phyloP scores from a whole-genome alignment of 2,888 invertebrate species.

The Acanthosepion lycidas region DNA sequence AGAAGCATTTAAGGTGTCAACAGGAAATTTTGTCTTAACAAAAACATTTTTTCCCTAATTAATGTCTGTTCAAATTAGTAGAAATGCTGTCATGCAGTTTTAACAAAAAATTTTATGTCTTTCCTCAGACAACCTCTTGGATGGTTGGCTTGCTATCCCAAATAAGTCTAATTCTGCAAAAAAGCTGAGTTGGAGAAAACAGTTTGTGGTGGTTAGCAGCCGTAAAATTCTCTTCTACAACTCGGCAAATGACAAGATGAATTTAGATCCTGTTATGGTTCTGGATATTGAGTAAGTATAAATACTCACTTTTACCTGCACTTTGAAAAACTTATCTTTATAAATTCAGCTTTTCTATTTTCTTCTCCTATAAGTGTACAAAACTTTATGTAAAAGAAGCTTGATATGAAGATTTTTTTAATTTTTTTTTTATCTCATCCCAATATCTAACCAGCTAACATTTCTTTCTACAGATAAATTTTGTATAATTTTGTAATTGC shows the following conservation, averaged over 20 bases:
- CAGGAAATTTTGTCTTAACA: too few species aligned
- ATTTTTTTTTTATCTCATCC: too few species aligned
- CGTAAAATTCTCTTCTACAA: constrained; percentile 98
- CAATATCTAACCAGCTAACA: too few species aligned
- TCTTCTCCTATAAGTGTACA: too few species aligned
- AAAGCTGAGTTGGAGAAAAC: constrained; percentile 96
- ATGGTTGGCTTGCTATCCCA: constrained; percentile 96
- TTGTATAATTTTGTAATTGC: too few species aligned
- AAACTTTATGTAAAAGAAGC: too few species aligned
- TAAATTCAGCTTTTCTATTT: too few species aligned
- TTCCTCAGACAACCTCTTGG: constrained; percentile 77
- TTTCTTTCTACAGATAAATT: too few species aligned
- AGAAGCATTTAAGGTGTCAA: too few species aligned
- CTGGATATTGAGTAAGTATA: constrained; percentile 90
- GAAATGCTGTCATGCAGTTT: background rate
- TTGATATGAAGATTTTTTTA: too few species aligned
- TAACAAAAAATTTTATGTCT: background rate
- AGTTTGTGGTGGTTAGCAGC: constrained; percentile 96
- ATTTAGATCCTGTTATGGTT: constrained; percentile 94
- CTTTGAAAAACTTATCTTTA: background rate
- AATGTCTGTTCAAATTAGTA: too few species aligned
- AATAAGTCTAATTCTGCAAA: constrained; percentile 92
- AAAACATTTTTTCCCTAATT: too few species aligned
- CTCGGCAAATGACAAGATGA: constrained; percentile 90
- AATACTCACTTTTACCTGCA: background rate